Evolutionary conservation across 2,888 invertebrate genomes (phyloP), one percentile per base, ranked within the genome.

Genomic region (Cotesia congregata): DNA sequence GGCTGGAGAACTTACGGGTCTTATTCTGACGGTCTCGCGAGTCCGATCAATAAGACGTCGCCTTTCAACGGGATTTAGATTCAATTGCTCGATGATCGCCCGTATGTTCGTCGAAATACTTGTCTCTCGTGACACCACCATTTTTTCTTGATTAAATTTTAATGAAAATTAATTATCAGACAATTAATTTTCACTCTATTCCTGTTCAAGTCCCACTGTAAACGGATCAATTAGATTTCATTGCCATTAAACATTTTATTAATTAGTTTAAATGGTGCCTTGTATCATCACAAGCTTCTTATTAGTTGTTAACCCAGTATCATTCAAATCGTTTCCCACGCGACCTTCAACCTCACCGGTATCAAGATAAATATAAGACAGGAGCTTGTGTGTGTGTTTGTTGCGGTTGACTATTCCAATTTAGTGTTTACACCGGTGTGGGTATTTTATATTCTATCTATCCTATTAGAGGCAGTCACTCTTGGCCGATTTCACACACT

Each of bases 71-170:
- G 89, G 87, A 74, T 88, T 88, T 72, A 89, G 79, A 72, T 89
- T 89, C 79, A 89, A 79, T 75, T 89, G 88, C 78, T 89, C 87
- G 83, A 89, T 89, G 81, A 89, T 88, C 80, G 89, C 89, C 20
- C 89, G 84, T 71, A 89, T 89, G 80, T 89, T 89, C 50, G 88
- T 85, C 70, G 88, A 88, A 72, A 89, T 88, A 41, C 85, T 80
- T 5, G 82, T 83, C 79, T 88, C 88, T 60, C 87, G 88, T n/a
- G 87, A 87, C 84, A 88, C 85, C 68, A 89, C 88, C 89, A 89
- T 88, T 70, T 76, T 82, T 5, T 67, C 6, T 50, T 0, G 4
- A 12, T 12, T 65, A 9, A 65, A 30, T 30, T 30, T 30, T 30
- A 30, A 30, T 30, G 30, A 30, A 3, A 50, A 50, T 50, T 50